Percentiles rank a stretch among this genome's conserved stretches.
Evolutionary conservation across 2,888 invertebrate species (phyloP).

Genomic region (Electrophaes corylata): DNA sequence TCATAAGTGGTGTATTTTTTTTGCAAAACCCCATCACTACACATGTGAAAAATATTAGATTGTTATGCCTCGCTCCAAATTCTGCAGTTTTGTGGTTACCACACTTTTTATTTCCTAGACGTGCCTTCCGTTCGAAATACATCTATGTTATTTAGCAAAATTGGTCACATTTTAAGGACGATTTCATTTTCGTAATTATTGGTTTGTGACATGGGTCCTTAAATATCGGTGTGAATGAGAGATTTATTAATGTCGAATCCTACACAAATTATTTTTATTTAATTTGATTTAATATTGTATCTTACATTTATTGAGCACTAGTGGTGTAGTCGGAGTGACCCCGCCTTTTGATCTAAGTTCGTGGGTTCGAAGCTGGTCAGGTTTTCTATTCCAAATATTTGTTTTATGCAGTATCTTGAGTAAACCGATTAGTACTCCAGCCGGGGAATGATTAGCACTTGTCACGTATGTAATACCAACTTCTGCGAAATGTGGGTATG

Average conservation of each 20-base stretch:
- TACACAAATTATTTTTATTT: constrained; percentile 22
- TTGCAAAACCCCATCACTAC: constrained; percentile 29
- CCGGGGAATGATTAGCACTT: too few relatives aligned
- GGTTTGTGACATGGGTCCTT: constrained; percentile 59
- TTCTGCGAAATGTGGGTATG: too few relatives aligned
- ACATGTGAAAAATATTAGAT: constrained; percentile 23
- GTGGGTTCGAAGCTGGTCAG: too few relatives aligned
- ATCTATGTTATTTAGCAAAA: constrained; percentile 53
- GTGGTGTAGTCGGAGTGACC: too few relatives aligned
- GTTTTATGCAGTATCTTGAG: too few relatives aligned
- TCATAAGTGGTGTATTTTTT: too few relatives aligned
- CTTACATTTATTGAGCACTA: too few relatives aligned
- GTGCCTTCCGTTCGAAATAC: constrained; percentile 67
- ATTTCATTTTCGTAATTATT: constrained; percentile 67
- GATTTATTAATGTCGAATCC: constrained; percentile 55
- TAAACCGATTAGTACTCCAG: too few relatives aligned
- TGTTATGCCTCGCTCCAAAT: constrained; percentile 38
- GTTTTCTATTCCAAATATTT: too few relatives aligned
- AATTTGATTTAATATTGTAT: constrained; percentile 6
- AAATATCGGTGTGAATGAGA: constrained; percentile 47
- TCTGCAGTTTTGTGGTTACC: constrained; percentile 60
- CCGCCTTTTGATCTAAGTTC: too few relatives aligned
- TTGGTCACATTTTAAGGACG: constrained; percentile 52
- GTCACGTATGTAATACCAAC: too few relatives aligned
- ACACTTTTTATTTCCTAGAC: constrained; percentile 47